Base-by-base conservation (phyloP, 2,797 vertebrate genomes). In the Molossus alvarezi region DNA sequence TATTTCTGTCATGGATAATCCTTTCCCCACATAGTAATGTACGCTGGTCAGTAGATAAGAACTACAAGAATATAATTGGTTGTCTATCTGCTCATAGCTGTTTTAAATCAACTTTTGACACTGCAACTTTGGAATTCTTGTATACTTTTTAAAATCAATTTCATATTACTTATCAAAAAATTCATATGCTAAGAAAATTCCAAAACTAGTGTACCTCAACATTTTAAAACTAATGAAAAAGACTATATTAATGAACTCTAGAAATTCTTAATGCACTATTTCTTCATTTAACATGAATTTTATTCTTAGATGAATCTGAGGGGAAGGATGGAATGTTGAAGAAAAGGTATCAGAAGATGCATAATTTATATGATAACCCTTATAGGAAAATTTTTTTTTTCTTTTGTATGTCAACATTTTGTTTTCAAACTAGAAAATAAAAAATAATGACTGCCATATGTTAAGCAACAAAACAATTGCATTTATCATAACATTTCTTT, bases 71-170 rank as follows among this genome's bases (percentile, higher is more conserved):
- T 55, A 12, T 73, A 91, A 89, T 41, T 72, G 33, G 41, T 58
- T 81, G 53, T 87, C 79, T 89, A 58, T 37, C 17, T 82, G 64
- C 13, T 82, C 18, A 82, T 1, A 1, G 41, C 53, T n/a, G 10
- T 75, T 96, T 83, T 65, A 90, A 92, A 90, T n/a, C 8, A 94
- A 75, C 14, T 87, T 94, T 88, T 67, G 75, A 95, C 25, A 83
- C 2, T 75, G 23, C 27, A 72, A 41, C 7, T 72, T 57, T 67
- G 3, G 11, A 80, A 72, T 82, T 90, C 55, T 90, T 64, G 0
- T 7, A 85, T 48, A 58, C 86, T 53, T 17, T 25, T 58, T 88
- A 88, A 33, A 27, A 90, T 41, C 77, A 84, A 37, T 62, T 73
- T 91, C 10, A 88, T 4, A 83, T 55, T 87, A 41, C 81, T 83